Percentiles rank a stretch among this genome's conserved stretches.
Conservation (phyloP, 2,113 vertebrate species). For the Labeo catla region DNA sequence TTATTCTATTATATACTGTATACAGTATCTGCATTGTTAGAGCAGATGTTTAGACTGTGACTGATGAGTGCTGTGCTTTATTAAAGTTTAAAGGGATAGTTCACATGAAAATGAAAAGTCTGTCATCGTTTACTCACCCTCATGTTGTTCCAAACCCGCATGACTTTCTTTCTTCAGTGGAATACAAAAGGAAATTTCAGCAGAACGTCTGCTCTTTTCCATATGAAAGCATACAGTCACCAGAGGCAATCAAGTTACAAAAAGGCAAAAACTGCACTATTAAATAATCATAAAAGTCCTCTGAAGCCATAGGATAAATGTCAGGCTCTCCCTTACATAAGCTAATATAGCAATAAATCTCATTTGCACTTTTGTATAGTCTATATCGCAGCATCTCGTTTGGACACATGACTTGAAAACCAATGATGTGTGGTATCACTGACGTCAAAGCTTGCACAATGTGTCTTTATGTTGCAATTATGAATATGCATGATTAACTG, state of each 20-base stretch:
- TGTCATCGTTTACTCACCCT: slow-evolving; percentile 22
- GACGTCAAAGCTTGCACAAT: not conserved
- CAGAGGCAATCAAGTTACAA: not conserved
- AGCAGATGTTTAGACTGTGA: not conserved
- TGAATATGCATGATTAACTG: not conserved
- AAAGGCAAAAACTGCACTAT: not conserved
- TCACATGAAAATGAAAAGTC: slow-evolving; percentile 11
- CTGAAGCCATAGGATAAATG: not conserved
- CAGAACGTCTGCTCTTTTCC: not conserved
- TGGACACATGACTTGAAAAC: not conserved
- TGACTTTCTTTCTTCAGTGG: not conserved
- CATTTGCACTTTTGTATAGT: not conserved
- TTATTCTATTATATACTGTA: not conserved
- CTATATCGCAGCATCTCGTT: not conserved
- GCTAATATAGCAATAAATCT: not conserved
- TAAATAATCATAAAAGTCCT: not conserved
- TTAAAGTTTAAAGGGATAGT: not conserved
- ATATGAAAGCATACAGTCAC: not conserved
- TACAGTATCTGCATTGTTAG: not conserved
- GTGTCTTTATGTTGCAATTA: not conserved
- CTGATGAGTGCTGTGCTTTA: slow-evolving; percentile 19
- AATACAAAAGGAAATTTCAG: slow-evolving; percentile 5
- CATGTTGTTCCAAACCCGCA: slow-evolving; percentile 6
- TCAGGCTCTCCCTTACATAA: not conserved
- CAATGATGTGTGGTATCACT: not conserved